A percentile compares a stretch with the other conserved stretches of the same genome.
These are phyloP conservation scores for Leptoteleia sp. DNA, from an alignment of 1,140 invertebrate species.

Conservation along the genomic window DNA sequence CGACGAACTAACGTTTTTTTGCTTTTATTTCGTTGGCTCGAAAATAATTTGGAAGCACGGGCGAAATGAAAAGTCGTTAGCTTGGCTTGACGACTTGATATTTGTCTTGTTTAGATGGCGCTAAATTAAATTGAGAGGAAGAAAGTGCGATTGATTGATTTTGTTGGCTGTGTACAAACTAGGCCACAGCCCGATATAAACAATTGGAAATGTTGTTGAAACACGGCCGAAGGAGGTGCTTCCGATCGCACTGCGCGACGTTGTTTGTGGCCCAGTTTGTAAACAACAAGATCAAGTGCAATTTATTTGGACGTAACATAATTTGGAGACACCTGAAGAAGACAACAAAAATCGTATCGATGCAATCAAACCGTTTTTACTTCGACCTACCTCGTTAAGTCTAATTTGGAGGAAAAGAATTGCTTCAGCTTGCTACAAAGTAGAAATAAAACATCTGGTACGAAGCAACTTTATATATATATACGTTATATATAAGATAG, in stretches of 20 bases:
- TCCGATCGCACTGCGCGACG: constrained; percentile 20
- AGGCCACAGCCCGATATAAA: constrained; percentile 35
- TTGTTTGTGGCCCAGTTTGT: constrained; percentile 43
- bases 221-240: constrained; percentile 14
- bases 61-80: constrained; percentile 1
- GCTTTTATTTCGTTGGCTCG: too few species aligned
- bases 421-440: too few species aligned
- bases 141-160: constrained; percentile 48
- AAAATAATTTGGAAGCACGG: too few species aligned
- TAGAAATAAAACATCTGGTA: too few species aligned
- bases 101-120: constrained; percentile 32
- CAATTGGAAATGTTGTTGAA: constrained; percentile 39
- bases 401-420: too few species aligned
- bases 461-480: too few species aligned
- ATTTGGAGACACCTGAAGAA: constrained; percentile 17
- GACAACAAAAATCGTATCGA: constrained; percentile 3
- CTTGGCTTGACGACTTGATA: constrained; percentile 2
- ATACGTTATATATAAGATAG: too few species aligned
- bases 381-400: not conserved
- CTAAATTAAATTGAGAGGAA: constrained; percentile 40
- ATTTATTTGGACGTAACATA: constrained; percentile 34
- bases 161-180: constrained; percentile 22
- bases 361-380: not conserved
- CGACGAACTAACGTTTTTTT: too few species aligned
- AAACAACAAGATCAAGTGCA: constrained; percentile 36